Evolutionary conservation across 35 echinoderm and acorn worm species (phyloP).

Genomic region (Patiria miniata): DNA sequence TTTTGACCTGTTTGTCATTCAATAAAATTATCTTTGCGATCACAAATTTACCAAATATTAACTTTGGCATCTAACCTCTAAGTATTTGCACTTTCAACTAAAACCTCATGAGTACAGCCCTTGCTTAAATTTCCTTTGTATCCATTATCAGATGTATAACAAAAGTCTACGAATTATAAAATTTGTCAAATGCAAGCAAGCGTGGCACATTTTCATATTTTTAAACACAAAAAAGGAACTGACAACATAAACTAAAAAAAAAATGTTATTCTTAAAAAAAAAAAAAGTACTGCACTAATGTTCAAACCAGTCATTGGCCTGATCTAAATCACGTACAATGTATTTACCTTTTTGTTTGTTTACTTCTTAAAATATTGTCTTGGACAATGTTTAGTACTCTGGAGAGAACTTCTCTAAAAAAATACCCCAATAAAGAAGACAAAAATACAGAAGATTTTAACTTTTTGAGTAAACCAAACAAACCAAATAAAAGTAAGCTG

Average conservation of each 20-base stretch:
- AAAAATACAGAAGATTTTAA: neutral
- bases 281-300: slow-evolving; percentile 19
- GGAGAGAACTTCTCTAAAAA: neutral
- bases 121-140: too few species aligned
- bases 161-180: too few species aligned
- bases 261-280: neutral
- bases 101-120: too few species aligned
- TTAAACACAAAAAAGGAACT: neutral
- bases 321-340: neutral
- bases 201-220: neutral
- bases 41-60: too few species aligned
- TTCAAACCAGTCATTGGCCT: slow-evolving; percentile 13
- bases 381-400: slow-evolving; percentile 13
- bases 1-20: too few species aligned
- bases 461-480: neutral
- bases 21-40: too few species aligned
- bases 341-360: neutral
- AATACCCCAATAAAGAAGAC: neutral
- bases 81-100: too few species aligned
- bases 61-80: too few species aligned
- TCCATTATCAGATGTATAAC: too few species aligned
- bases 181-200: slow-evolving; percentile 17
- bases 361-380: slow-evolving; percentile 5
- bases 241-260: neutral
- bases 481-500: slow-evolving; percentile 11